Evolutionary conservation across 2,113 vertebrate species (phyloP).

Genomic region (Amazona vittata): DNA sequence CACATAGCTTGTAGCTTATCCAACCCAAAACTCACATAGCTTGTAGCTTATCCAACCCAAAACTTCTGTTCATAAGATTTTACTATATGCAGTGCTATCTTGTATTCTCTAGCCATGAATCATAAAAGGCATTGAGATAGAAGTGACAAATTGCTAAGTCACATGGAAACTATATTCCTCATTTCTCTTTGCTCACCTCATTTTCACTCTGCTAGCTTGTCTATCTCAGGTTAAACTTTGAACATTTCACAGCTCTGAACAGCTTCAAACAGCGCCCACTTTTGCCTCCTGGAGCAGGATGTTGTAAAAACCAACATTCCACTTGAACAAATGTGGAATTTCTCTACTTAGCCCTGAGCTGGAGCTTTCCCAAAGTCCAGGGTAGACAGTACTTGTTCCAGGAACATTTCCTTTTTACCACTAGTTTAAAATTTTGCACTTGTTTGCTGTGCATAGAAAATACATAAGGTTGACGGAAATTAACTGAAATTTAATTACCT

Average conservation of each 20-base stretch:
- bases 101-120: neutral
- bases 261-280: neutral
- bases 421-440: neutral
- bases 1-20: neutral
- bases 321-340: neutral
- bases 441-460: neutral
- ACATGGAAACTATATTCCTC: neutral
- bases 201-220: neutral
- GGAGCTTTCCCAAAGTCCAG: neutral
- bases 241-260: neutral
- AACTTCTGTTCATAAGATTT: neutral
- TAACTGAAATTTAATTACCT: neutral
- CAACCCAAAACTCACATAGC: neutral
- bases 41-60: neutral
- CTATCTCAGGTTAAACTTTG: neutral
- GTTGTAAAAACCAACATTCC: neutral
- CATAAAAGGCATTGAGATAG: neutral
- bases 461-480: neutral
- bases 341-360: neutral
- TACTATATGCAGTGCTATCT: neutral
- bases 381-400: neutral
- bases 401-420: neutral
- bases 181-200: constrained; percentile 14
- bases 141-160: constrained; percentile 19
- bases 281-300: neutral